A percentile compares a stretch with the other conserved stretches of the same genome.
Evolutionary conservation across 2,888 invertebrate species (phyloP).

Genomic region (Oscheius sp.): DNA sequence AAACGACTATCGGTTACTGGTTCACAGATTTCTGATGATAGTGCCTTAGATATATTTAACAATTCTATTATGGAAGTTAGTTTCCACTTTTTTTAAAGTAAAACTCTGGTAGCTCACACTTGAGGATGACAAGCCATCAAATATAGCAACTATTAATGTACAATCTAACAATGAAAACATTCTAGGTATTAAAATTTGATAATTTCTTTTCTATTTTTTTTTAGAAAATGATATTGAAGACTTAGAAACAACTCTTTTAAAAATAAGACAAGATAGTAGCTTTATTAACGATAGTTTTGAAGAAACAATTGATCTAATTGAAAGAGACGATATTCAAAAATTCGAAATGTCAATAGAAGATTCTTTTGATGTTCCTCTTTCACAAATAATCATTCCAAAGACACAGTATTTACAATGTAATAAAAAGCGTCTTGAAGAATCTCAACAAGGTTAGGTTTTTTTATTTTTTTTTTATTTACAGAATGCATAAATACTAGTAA

Average conservation of each 20-base stretch:
- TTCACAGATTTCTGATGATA: conserved; percentile 19
- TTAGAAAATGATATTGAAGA: conserved; percentile 25
- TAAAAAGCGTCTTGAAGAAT: too few relatives aligned
- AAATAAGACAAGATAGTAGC: background rate
- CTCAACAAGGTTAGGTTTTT: background rate
- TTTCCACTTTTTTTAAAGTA: background rate
- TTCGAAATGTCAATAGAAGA: background rate
- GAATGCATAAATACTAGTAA: background rate
- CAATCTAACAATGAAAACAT: background rate
- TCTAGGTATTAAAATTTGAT: background rate
- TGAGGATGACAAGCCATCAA: background rate
- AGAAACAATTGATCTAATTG: background rate
- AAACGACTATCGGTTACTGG: conserved; percentile 2
- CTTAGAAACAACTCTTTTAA: conserved; percentile 36
- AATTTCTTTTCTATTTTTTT: background rate
- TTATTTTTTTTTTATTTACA: background rate
- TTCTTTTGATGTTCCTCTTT: conserved; percentile 15
- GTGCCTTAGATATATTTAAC: conserved; percentile 17
- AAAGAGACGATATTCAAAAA: background rate
- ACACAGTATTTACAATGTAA: background rate
- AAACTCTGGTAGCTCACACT: background rate
- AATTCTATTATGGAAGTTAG: conserved; percentile 7
- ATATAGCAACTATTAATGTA: background rate
- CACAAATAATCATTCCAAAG: conserved; percentile 12
- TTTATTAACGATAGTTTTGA: conserved; percentile 2